phyloP scores from a whole-genome alignment of 2,888 invertebrate genomes.

The Elmis aenea region DNA sequence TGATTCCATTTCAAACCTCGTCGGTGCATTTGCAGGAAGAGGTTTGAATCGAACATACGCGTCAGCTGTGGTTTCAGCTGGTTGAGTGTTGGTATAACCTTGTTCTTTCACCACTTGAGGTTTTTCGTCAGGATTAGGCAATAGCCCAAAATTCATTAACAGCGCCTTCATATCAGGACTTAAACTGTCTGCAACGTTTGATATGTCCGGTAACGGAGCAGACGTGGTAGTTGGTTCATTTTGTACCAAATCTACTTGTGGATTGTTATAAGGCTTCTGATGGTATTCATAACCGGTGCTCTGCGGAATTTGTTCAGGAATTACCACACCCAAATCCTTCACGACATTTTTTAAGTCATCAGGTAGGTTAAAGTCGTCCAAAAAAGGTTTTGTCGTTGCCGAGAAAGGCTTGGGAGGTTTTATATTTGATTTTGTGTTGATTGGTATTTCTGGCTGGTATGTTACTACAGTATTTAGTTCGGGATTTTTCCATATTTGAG shows the following conservation, averaged over 20 bases:
- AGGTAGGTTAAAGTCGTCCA: constrained; percentile 27
- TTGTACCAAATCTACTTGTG: background rate
- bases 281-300: background rate
- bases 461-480: constrained; percentile 4
- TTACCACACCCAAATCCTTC: constrained; percentile 9
- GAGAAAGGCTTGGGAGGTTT: constrained; percentile 8
- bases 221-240: constrained; percentile 14
- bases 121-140: constrained; percentile 34
- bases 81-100: constrained; percentile 27
- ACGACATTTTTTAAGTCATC: constrained; percentile 27
- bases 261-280: background rate
- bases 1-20: constrained; percentile 41
- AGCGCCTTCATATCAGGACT: constrained; percentile 46
- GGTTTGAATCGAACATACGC: constrained; percentile 45
- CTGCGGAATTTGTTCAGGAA: background rate
- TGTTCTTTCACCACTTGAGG: constrained; percentile 14
- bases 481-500: constrained; percentile 3
- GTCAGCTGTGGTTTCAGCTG: constrained; percentile 36
- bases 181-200: constrained; percentile 40
- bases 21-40: constrained; percentile 36
- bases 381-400: constrained; percentile 20
- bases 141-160: constrained; percentile 47
- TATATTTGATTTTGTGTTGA: constrained; percentile 1
- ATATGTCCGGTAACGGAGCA: constrained; percentile 36
- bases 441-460: background rate